These are phyloP conservation scores for Vulpes lagopus DNA, from an alignment of 2,113 vertebrate species.

Conservation along the genomic window DNA sequence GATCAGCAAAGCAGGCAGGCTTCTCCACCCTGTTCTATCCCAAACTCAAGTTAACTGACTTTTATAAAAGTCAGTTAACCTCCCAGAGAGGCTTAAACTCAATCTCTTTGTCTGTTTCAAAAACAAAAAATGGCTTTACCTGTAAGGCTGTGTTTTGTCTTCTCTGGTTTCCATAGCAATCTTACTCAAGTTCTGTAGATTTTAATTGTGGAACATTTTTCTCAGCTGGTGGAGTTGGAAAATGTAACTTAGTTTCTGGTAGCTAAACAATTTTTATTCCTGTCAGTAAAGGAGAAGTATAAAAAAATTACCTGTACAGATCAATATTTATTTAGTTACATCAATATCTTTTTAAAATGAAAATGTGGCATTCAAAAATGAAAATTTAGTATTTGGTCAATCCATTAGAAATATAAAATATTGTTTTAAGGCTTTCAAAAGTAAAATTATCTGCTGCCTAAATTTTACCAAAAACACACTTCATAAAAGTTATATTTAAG, in stretches of 20 bases:
- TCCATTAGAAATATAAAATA: background rate
- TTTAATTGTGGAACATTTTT: background rate
- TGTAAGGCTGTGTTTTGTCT: background rate
- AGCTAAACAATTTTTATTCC: background rate
- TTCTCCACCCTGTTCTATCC: background rate
- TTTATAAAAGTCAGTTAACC: background rate
- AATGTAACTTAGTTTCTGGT: background rate
- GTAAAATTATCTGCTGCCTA: background rate
- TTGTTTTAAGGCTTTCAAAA: background rate
- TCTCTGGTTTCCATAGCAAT: conserved; percentile 33
- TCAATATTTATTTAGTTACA: background rate
- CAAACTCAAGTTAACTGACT: background rate
- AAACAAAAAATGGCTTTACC: background rate
- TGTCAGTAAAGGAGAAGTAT: background rate
- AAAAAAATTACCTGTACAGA: background rate
- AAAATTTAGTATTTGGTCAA: background rate
- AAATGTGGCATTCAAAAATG: background rate
- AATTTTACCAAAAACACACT: background rate
- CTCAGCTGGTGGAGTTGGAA: background rate
- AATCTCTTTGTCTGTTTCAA: background rate
- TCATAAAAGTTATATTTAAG: background rate
- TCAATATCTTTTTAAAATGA: background rate
- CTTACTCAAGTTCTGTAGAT: background rate
- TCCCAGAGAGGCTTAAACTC: background rate
- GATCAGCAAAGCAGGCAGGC: background rate